phyloP scores from a whole-genome alignment of 2,113 vertebrate genomes.

The Cyanocitta stelleri region DNA sequence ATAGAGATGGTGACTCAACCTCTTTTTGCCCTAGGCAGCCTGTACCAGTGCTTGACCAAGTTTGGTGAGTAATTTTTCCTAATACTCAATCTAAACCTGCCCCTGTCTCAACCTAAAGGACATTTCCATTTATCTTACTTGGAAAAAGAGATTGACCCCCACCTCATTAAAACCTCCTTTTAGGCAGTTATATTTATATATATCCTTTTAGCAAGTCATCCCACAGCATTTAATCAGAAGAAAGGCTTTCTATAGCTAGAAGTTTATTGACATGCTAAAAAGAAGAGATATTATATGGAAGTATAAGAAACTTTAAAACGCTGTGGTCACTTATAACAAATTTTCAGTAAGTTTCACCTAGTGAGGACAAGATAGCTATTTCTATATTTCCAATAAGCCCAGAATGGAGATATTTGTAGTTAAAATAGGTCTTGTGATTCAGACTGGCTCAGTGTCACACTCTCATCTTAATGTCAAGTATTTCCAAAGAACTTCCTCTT shows the following conservation, averaged over 20 bases:
- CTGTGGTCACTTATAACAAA: not conserved
- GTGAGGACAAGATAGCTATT: not conserved
- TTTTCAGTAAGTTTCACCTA: not conserved
- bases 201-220: not conserved
- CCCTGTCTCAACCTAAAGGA: not conserved
- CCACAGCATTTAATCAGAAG: not conserved
- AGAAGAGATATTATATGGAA: not conserved
- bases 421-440: not conserved
- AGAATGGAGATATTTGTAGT: not conserved
- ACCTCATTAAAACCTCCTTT: not conserved
- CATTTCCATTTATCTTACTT: not conserved
- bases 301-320: not conserved
- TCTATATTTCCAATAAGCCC: not conserved
- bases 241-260: not conserved
- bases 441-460: slow-evolving; percentile 14
- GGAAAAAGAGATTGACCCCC: not conserved
- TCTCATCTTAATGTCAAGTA: slow-evolving; percentile 11
- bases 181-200: not conserved
- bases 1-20: not conserved
- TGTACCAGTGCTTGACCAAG: not conserved
- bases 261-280: not conserved
- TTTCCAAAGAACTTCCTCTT: slow-evolving; percentile 57
- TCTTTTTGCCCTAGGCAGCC: not conserved
- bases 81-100: not conserved
- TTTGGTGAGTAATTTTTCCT: not conserved